phyloP scores from a whole-genome alignment of 1,140 invertebrate genomes.

The Dinothrombium tinctorium region DNA sequence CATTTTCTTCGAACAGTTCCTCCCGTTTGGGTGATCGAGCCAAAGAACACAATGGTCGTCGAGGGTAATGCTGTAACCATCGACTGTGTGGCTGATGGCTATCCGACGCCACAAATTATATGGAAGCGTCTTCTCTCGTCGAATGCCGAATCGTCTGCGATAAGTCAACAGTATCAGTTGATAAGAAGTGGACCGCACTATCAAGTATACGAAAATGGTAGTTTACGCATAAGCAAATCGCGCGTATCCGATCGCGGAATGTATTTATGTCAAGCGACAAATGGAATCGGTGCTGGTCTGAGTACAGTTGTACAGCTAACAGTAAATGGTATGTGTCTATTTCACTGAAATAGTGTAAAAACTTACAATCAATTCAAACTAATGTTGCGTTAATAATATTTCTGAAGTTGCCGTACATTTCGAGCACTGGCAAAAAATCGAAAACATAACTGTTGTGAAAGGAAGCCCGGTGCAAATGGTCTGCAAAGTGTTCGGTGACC shows the following conservation, averaged over 20 bases:
- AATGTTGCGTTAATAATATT: no score
- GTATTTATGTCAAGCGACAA: slow-evolving; percentile 27
- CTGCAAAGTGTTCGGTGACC: slow-evolving; percentile 14
- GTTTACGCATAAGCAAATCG: slow-evolving; percentile 21
- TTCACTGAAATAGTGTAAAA: background rate
- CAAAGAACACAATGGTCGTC: slow-evolving; percentile 25
- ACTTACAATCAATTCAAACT: background rate
- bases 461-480: slow-evolving; percentile 10
- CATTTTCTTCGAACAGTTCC: slow-evolving; percentile 24
- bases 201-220: slow-evolving; percentile 16
- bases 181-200: slow-evolving; percentile 20
- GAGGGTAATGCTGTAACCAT: slow-evolving; percentile 22
- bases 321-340: slow-evolving; percentile 19
- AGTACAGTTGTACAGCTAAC: slow-evolving; percentile 24
- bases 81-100: slow-evolving; percentile 25
- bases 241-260: slow-evolving; percentile 21
- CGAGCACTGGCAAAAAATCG: slow-evolving; percentile 6
- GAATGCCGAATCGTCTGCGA: slow-evolving; percentile 17
- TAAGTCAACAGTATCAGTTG: slow-evolving; percentile 10
- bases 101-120: slow-evolving; percentile 23
- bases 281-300: slow-evolving; percentile 23
- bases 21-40: slow-evolving; percentile 30
- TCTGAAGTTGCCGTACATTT: slow-evolving; percentile 11
- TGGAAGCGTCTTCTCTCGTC: slow-evolving; percentile 29
- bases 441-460: slow-evolving; percentile 11